These are phyloP conservation scores for Xyrichtys novacula DNA, from an alignment of 2,797 vertebrate species.

Conservation along the genomic window DNA sequence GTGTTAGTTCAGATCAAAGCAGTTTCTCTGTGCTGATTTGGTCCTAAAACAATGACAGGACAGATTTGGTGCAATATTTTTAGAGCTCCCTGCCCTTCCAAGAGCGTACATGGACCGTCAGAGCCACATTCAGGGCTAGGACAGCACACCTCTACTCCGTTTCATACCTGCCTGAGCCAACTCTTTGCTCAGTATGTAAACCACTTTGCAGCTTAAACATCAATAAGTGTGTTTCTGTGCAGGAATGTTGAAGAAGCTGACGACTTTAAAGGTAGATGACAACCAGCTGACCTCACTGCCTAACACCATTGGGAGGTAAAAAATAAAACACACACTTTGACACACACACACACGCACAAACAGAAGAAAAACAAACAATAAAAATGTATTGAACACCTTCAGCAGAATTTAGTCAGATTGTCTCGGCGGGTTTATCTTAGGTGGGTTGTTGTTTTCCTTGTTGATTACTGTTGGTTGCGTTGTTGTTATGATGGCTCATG, in stretches of 20 bases:
- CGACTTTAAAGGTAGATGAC: constrained; percentile 98
- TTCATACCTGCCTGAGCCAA: no score
- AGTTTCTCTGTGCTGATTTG: no score
- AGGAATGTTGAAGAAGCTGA: constrained; percentile 98
- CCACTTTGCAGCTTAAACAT: no score
- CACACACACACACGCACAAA: constrained; percentile 1
- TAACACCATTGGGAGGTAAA: constrained; percentile 97
- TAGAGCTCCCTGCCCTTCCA: no score
- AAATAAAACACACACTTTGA: constrained; percentile 34
- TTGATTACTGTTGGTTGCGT: constrained; percentile 59
- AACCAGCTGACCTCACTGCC: constrained; percentile 98
- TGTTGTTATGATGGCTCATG: constrained; percentile 75
- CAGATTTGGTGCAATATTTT: no score
- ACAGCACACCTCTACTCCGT: no score
- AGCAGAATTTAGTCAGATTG: constrained; percentile 30
- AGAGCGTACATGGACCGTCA: no score
- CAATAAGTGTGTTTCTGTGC: constrained; percentile 28
- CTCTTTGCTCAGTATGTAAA: no score
- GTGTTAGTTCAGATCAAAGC: no score
- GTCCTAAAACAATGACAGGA: no score
- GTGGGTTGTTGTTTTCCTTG: constrained; percentile 64
- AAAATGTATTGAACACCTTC: constrained; percentile 16
- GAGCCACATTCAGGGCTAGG: no score
- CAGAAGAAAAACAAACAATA: constrained; percentile 1
- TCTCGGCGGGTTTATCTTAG: constrained; percentile 46